Conservation (phyloP, 1,140 invertebrate species). For the Lordiphosa mommai region DNA sequence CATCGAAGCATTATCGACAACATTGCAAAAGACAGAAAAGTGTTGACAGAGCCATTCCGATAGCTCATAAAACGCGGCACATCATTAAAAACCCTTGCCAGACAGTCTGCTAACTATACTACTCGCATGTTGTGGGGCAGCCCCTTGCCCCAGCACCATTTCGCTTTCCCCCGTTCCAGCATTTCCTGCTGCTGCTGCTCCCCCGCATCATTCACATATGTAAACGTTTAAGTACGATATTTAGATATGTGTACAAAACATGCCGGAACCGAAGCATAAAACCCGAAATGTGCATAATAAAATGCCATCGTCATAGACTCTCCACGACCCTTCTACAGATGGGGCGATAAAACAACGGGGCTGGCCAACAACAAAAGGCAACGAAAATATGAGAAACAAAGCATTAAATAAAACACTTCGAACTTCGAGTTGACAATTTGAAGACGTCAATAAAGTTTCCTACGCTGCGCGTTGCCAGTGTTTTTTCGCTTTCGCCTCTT, state of each 20-base stretch:
- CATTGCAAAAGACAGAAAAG: slow-evolving; percentile 51
- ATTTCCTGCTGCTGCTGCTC: background rate
- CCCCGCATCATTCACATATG: slow-evolving; percentile 41
- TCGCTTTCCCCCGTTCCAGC: slow-evolving; percentile 10
- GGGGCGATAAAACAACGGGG: slow-evolving; percentile 61
- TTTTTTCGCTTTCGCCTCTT: slow-evolving; percentile 44
- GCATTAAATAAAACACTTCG: slow-evolving; percentile 74
- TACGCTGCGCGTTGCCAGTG: slow-evolving; percentile 42
- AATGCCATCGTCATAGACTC: slow-evolving; percentile 68
- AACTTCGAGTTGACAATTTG: slow-evolving; percentile 72
- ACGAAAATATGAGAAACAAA: slow-evolving; percentile 74
- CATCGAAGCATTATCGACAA: slow-evolving; percentile 58
- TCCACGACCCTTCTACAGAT: slow-evolving; percentile 65
- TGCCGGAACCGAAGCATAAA: slow-evolving; percentile 73
- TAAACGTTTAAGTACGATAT: slow-evolving; percentile 74
- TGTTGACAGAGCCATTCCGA: slow-evolving; percentile 62
- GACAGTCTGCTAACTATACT: slow-evolving; percentile 35
- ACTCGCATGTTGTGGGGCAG: slow-evolving; percentile 6
- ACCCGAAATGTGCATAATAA: slow-evolving; percentile 73
- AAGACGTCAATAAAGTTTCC: slow-evolving; percentile 72
- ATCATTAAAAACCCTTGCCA: slow-evolving; percentile 64
- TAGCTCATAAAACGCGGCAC: slow-evolving; percentile 62
- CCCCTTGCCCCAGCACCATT: slow-evolving; percentile 9
- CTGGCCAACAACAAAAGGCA: slow-evolving; percentile 47
- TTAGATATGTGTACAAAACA: slow-evolving; percentile 74